Evolutionary conservation across 2,113 vertebrate species (phyloP), one percentile per base, ranked within the genome.

Genomic region (Anguilla japonica): DNA sequence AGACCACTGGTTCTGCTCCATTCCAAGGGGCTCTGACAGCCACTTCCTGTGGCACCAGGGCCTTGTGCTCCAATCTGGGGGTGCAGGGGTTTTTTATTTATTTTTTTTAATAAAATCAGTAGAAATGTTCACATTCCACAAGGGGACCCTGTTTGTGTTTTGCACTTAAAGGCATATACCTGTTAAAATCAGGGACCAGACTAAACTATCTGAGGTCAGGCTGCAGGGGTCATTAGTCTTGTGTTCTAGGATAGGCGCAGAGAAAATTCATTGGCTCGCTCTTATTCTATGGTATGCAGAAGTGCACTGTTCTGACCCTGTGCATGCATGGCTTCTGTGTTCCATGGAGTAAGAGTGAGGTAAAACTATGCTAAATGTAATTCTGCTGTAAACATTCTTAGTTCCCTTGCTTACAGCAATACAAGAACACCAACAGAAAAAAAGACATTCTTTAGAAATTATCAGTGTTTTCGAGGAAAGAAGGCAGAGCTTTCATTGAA

Each of bases 131-230:
- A 83, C 85, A 83, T 83, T 89, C 84, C 80, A 85, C 84, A 82
- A 83, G 81, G 34, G 34, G 83, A 83, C 84, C 86, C 79, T 89
- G 78, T 84, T 84, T 60, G 84, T 57, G 80, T 46, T 89, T 56
- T 86, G 60, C 57, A 57, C 79, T 85, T 83, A 71, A 67, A 34
- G 83, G 46, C 46, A 87, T 83, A 79, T 41, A 81, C 56, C 85
- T 18, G 79, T 81, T 41, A 81, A 16, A 79, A 16, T 79, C 40
- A 16, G 41, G 87, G 63, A 91, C 93, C 93, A 95, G 93, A 94
- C 92, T 81, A 85, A 88, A 88, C 86, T 84, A 85, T 83, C 85
- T 26, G 20, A 29, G 84, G 85, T 89, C 86, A 89, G 83, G 88
- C 86, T 89, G 83, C 75, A 75, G 29, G 84, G 83, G 18, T 5